A percentile compares a stretch with the other conserved stretches of the same genome.
Conservation (phyloP, 2,888 invertebrate species). For the Lucinisca nassula region DNA sequence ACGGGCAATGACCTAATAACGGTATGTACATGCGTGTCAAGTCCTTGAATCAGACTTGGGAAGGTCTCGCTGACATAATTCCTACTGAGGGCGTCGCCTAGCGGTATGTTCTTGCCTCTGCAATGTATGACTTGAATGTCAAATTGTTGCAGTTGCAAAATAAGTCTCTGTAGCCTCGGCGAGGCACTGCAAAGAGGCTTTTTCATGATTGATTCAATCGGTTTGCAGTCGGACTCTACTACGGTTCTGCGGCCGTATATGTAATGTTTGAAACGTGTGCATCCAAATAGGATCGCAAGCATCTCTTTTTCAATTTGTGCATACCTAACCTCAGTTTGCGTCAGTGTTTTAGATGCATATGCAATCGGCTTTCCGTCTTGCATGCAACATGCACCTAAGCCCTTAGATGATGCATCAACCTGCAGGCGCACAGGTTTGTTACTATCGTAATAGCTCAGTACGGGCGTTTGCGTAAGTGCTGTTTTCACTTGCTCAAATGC, state of each 20-base stretch:
- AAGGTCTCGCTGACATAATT: constrained; percentile 31
- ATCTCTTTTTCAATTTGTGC: constrained; percentile 61
- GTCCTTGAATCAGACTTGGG: too few species aligned
- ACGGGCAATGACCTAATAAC: too few species aligned
- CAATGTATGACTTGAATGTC: constrained; percentile 43
- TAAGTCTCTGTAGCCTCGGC: constrained; percentile 49
- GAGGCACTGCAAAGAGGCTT: constrained; percentile 39
- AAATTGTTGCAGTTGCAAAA: constrained; percentile 39
- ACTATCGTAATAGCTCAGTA: constrained; percentile 30
- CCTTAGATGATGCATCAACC: constrained; percentile 16
- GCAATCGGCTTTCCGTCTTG: constrained; percentile 49
- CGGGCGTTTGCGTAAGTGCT: constrained; percentile 28
- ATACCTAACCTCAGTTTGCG: constrained; percentile 43
- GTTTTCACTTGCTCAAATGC: constrained; percentile 34
- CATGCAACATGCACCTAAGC: constrained; percentile 25
- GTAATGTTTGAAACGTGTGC: constrained; percentile 40
- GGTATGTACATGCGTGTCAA: too few species aligned
- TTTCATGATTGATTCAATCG: constrained; percentile 5
- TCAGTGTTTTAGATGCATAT: constrained; percentile 57
- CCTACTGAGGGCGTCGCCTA: constrained; percentile 42
- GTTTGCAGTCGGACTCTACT: constrained; percentile 64
- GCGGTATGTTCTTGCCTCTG: constrained; percentile 22
- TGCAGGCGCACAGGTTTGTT: constrained; percentile 26
- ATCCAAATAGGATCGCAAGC: constrained; percentile 37
- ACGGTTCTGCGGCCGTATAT: constrained; percentile 50